Percentiles rank a stretch among this genome's conserved stretches.
These are phyloP conservation scores for Antrozous pallidus DNA, from an alignment of 2,797 vertebrate genomes.

Conservation along the genomic window DNA sequence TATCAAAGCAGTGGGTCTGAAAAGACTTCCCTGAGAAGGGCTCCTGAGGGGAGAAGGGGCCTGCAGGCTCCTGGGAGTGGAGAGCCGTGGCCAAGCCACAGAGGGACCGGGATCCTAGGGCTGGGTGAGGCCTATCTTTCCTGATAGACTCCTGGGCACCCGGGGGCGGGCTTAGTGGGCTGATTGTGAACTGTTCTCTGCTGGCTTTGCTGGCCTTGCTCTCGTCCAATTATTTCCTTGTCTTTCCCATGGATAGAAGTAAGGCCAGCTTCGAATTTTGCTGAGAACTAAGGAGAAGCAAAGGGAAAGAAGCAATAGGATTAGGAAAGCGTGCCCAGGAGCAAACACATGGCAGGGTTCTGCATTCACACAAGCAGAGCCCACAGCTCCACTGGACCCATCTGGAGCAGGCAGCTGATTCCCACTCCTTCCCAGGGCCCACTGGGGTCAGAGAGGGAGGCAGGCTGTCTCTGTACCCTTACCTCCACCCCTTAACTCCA, in stretches of 20 bases:
- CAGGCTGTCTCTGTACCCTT: background rate
- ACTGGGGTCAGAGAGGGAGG: background rate
- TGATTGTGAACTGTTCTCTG: background rate
- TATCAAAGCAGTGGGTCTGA: background rate
- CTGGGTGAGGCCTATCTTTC: background rate
- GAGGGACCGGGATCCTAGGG: accelerated
- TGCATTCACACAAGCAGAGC: background rate
- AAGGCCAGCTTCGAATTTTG: background rate
- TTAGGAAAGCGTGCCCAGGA: background rate
- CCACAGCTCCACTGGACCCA: background rate
- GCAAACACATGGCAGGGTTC: background rate
- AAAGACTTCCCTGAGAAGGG: background rate
- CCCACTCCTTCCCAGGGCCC: background rate
- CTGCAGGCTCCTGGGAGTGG: background rate
- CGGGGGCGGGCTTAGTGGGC: background rate
- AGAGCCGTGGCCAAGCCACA: background rate
- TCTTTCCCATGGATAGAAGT: background rate
- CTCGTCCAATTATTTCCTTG: background rate
- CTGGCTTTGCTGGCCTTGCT: background rate
- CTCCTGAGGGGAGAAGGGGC: background rate
- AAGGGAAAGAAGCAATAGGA: background rate
- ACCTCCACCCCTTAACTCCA: background rate
- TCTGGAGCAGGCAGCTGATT: background rate
- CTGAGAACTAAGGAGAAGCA: background rate
- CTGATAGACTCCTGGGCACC: background rate